A percentile compares a stretch with the other conserved stretches of the same genome.
phyloP scores from a whole-genome alignment of 2,113 vertebrate genomes.

The Xenopus borealis region DNA sequence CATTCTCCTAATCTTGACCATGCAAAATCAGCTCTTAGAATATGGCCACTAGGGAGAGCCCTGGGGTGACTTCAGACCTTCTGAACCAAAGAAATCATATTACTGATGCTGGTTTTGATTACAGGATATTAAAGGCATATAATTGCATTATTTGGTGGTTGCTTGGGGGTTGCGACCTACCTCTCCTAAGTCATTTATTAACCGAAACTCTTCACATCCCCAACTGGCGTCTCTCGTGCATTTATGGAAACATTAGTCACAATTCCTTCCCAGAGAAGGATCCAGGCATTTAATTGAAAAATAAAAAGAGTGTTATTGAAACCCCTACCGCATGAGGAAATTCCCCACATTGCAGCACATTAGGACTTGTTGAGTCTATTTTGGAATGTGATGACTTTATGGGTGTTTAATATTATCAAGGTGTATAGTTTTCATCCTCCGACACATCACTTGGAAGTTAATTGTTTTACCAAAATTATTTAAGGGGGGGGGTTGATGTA shows the following conservation, averaged over 20 bases:
- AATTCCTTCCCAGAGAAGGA: neutral
- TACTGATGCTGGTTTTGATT: no score
- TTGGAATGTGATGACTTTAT: neutral
- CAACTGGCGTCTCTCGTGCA: neutral
- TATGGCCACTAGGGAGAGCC: no score
- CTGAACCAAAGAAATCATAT: no score
- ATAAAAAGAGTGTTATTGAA: neutral
- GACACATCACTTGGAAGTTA: constrained; percentile 34
- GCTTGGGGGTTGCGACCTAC: no score
- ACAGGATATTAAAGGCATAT: no score
- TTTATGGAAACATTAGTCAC: neutral
- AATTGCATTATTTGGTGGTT: no score
- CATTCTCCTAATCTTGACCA: no score
- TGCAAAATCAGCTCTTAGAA: no score
- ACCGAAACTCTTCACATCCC: neutral
- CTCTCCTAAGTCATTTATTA: neutral
- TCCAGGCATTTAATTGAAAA: neutral
- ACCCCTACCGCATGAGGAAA: constrained; percentile 8
- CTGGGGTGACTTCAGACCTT: no score
- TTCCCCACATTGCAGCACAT: constrained; percentile 9
- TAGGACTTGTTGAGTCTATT: constrained; percentile 28
- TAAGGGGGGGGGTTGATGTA: constrained; percentile 55
- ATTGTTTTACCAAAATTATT: constrained; percentile 54
- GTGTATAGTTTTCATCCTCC: neutral
- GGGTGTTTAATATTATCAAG: constrained; percentile 19